Base-by-base conservation (phyloP, 2,797 vertebrate genomes). In the Myotis pilosus region DNA sequence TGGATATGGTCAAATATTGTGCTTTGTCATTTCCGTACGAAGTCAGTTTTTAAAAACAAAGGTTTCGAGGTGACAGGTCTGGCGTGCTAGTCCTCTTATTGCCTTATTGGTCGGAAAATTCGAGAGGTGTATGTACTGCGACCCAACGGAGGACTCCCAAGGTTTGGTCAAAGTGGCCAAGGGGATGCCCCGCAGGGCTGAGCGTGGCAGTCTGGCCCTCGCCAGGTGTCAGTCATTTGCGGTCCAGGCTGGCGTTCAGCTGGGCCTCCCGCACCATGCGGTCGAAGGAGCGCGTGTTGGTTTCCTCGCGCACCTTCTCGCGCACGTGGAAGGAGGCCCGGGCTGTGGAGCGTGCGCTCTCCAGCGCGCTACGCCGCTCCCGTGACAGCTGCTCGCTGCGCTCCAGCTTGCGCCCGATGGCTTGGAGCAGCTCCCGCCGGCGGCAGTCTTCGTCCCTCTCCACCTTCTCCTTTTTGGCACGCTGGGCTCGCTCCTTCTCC, bases 191-290 rank as follows among this genome's bases (percentile, higher is more conserved):
- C 17, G 0, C 2, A 5, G 25, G 72, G 33, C 68, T 81, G 17
- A 38, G 36, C 4, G 20, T 71, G 89, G 36, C 64, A 57, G 51
- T 53, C 49, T 47, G 81, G 25, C 47, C 20, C 3, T n/a, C 13
- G 2, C 41, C 41, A 30, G 6, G 47, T 4, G 0, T 44, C 47
- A 80, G 95, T 99, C 97, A 99, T 94, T 99, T 99, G 87, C 99
- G 99, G 95, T 99, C 98, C 88, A 99, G 98, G 92, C 98, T 99
- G 96, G 99, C 99, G 69, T 99, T 99, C 55, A 99, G 98, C 95
- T 99, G 99, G 83, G 99, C 99, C 93, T 99, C 99, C 9, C 99
- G 98, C 49, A 98, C 99, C 99, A 99, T 99, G 94, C 99, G 99
- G 96, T 99, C 99, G 93, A 99, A 99, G 2, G 99, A 99, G 51